These are phyloP conservation scores for Metallyticus violacea DNA, from an alignment of 2,888 invertebrate genomes.

Conservation along the genomic window DNA sequence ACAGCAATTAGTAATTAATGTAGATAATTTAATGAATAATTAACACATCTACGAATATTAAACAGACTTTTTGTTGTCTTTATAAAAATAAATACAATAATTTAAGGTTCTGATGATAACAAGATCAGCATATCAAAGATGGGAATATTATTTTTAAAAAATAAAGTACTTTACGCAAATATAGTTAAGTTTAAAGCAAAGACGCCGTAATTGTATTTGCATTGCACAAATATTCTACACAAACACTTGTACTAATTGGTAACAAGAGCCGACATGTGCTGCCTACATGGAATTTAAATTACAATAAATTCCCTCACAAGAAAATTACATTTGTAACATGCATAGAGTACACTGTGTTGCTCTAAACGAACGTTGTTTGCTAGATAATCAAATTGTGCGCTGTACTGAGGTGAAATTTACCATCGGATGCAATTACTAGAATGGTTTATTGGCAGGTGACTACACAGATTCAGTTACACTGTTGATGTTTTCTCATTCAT, in stretches of 20 bases:
- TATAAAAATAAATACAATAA: no score
- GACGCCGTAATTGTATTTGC: no score
- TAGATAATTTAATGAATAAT: no score
- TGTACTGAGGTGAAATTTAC: neutral
- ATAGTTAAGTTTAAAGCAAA: no score
- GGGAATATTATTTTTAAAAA: no score
- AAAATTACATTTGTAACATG: neutral
- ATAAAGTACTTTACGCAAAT: neutral
- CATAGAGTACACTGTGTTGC: neutral
- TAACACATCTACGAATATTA: no score
- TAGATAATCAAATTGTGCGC: neutral
- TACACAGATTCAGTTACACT: neutral
- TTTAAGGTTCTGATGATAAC: no score
- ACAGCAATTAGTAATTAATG: no score
- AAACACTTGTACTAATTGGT: neutral
- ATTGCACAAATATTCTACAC: neutral
- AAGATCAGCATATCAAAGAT: no score
- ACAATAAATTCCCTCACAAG: neutral
- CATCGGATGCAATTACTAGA: neutral
- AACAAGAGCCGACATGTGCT: neutral
- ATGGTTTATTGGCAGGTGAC: neutral
- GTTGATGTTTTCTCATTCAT: neutral
- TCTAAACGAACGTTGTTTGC: neutral
- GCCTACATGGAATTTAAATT: no score
- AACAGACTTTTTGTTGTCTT: no score